Evolutionary conservation across 1,140 invertebrate species (phyloP).

Genomic region (Cheumatopsyche charites): DNA sequence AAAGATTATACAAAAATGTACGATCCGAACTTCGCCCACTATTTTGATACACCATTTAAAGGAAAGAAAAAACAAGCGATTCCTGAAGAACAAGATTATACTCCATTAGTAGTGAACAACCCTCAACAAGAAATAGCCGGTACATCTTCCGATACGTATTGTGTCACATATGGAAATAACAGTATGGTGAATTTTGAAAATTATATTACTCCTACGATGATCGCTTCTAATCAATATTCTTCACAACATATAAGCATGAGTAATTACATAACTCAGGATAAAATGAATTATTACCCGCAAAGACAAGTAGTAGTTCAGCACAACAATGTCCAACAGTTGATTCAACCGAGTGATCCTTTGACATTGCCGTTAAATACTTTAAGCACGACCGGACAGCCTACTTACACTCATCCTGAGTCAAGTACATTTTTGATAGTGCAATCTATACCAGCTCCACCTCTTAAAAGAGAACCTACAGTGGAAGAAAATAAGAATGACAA

Average conservation of each 20-base stretch:
- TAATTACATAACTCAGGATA: constrained; percentile 42
- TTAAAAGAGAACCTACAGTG: constrained; percentile 4
- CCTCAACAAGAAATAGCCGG: constrained; percentile 15
- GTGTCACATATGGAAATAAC: constrained; percentile 57
- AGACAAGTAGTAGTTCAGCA: constrained; percentile 42
- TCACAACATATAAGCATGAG: constrained; percentile 36
- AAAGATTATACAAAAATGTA: constrained; percentile 63
- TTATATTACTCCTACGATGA: constrained; percentile 52
- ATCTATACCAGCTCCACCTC: constrained; percentile 29
- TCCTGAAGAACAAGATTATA: constrained; percentile 3
- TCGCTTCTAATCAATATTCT: constrained; percentile 35
- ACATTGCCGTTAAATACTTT: neutral
- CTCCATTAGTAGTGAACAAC: neutral
- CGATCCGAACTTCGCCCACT: constrained; percentile 55
- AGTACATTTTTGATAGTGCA: constrained; percentile 45
- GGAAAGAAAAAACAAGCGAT: constrained; percentile 29
- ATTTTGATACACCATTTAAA: constrained; percentile 31
- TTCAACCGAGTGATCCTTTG: neutral
- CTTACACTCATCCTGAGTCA: constrained; percentile 14
- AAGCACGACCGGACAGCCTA: neutral
- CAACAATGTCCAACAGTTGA: constrained; percentile 31
- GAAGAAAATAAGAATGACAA: constrained; percentile 27
- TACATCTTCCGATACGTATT: constrained; percentile 27
- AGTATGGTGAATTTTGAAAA: constrained; percentile 61
- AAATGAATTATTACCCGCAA: constrained; percentile 44